Conservation (phyloP, 2,888 invertebrate species). For the Congeria kusceri region DNA sequence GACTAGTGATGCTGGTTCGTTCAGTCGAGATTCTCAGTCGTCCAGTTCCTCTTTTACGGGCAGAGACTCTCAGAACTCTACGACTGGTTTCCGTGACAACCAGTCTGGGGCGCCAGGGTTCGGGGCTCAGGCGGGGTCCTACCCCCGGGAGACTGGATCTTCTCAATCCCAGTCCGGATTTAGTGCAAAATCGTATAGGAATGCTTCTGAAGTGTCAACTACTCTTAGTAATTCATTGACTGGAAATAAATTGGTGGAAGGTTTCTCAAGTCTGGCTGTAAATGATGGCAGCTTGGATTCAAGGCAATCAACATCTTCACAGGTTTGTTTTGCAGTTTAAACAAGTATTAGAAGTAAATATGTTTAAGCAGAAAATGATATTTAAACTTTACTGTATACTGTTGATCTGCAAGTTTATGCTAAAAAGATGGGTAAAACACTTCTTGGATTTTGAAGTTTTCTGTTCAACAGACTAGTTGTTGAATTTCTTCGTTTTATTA, state of each 20-base stretch:
- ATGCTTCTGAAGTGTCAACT: conserved; percentile 46
- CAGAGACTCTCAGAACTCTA: conserved; percentile 48
- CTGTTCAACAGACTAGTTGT: too few species aligned
- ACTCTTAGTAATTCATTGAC: conserved; percentile 72
- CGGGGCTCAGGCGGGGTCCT: conserved; percentile 52
- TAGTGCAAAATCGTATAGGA: conserved; percentile 72
- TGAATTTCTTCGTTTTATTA: too few species aligned
- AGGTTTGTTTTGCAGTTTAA: conserved; percentile 37
- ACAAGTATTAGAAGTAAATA: too few species aligned
- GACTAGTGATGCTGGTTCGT: conserved; percentile 48
- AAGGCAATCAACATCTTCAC: conserved; percentile 62
- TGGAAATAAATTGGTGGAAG: conserved; percentile 80
- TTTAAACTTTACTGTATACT: too few species aligned
- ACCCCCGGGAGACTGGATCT: conserved; percentile 57
- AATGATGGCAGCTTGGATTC: conserved; percentile 76
- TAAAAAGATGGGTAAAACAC: too few species aligned
- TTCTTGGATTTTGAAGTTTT: too few species aligned
- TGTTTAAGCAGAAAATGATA: too few species aligned
- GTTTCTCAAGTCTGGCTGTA: conserved; percentile 80
- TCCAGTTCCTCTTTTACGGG: conserved; percentile 47
- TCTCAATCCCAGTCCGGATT: conserved; percentile 75
- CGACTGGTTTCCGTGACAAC: conserved; percentile 24
- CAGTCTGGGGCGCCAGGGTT: conserved; percentile 55
- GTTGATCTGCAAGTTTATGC: too few species aligned
- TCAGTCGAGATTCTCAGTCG: conserved; percentile 54